A percentile compares a stretch with the other conserved stretches of the same genome.
Conservation (phyloP, 2,797 vertebrate species). For the Sciurus vulgaris region DNA sequence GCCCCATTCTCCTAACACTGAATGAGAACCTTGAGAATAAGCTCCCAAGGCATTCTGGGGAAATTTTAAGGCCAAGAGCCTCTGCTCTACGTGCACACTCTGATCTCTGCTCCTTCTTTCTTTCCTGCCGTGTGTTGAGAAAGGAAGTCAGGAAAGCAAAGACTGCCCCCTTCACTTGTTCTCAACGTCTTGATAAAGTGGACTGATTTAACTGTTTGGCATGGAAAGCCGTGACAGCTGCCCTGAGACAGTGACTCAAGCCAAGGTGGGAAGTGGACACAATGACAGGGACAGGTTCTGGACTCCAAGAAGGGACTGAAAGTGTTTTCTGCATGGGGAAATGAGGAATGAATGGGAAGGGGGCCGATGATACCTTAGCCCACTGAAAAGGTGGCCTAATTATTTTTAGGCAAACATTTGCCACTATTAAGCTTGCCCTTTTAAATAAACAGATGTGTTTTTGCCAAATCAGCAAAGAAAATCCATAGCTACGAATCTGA, state of each 20-base stretch:
- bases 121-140: not conserved
- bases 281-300: not conserved
- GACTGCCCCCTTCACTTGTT: not conserved
- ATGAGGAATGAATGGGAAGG: not conserved
- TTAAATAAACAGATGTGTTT: not conserved
- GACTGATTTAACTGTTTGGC: not conserved
- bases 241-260: not conserved
- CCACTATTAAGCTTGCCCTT: not conserved
- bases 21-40: not conserved
- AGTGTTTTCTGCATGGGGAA: not conserved
- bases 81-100: not conserved
- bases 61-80: fast-evolving
- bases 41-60: not conserved
- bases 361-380: not conserved
- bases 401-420: conserved; percentile 22
- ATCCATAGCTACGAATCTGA: not conserved
- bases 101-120: not conserved
- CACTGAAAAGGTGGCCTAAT: not conserved
- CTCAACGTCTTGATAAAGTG: not conserved
- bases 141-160: not conserved
- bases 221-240: not conserved
- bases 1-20: not conserved
- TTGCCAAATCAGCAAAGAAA: not conserved
- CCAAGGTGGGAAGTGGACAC: not conserved
- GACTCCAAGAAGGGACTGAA: not conserved